Base-by-base conservation (phyloP, 2,113 vertebrate species). In the Indicator indicator region DNA sequence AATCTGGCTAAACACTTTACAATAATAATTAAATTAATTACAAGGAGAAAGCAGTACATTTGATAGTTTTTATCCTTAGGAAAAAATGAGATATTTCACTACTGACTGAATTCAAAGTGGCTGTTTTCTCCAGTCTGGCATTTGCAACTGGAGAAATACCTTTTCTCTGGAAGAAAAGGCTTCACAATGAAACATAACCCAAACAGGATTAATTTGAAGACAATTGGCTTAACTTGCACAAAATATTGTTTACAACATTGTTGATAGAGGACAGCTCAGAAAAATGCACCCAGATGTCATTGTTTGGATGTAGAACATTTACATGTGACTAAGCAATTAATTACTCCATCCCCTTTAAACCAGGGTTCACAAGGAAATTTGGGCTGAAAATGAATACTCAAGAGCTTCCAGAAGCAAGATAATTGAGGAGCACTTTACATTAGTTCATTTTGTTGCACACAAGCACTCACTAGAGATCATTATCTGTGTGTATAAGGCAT, bases 1-100 rank as follows among this genome's bases (percentile, higher is more conserved):
- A 95, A 94, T 95, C 94, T 92, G 54, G 69, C 33, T 80, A 92
- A 94, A 93, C 6, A 90, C 86, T 93, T 96, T 92, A n/a, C 32
- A 62, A 63, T 83, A 93, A 91, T 90, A 63, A 75, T 93, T 86
- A 59, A 87, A 94, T 93, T 88, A 65, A 94, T 97, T 93, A 92
- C 83, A 75, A 70, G 52, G 30, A 56, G 15, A 96, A 95, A 68
- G 70, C 54, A 95, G 89, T 44, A 67, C 48, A 71, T 74, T 46
- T 88, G 42, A 95, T 72, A 33, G 42, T 30, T 56, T 94, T 81
- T 58, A 70, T 91, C 52, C 36, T 79, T 83, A 28, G 42, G 64
- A 28, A 55, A 54, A 94, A 92, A 83, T 55, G 26, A 92, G 32
- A 59, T 32, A n/a, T 90, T 85, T 72, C 19, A 86, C 26, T 42